Conservation (phyloP, 1,140 invertebrate genomes). For the Magallana angulata region DNA sequence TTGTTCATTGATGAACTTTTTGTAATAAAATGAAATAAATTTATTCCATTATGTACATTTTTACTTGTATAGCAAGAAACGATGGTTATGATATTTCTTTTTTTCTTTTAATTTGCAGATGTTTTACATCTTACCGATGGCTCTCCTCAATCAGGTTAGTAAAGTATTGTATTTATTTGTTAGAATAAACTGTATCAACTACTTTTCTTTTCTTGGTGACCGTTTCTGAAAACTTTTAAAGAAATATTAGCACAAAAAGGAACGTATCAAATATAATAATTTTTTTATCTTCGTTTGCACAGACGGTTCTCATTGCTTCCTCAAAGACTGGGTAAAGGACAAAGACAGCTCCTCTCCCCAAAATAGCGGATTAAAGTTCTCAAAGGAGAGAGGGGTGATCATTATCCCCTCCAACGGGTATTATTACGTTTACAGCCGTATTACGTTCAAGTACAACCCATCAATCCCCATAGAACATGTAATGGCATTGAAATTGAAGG, state of each 20-base stretch:
- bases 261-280: too few species aligned
- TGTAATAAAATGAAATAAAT: not conserved
- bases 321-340: not conserved
- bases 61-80: not conserved
- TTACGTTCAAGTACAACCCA: constrained; percentile 13
- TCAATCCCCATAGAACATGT: not conserved
- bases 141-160: not conserved
- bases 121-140: constrained; percentile 9
- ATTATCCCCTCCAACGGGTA: not conserved
- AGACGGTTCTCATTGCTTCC: constrained; percentile 10
- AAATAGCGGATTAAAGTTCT: not conserved
- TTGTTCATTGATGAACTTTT: not conserved
- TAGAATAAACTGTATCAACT: too few species aligned
- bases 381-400: not conserved
- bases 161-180: not conserved
- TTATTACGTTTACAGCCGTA: constrained; percentile 42
- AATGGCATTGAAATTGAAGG: not conserved
- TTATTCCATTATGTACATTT: not conserved
- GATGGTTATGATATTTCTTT: not conserved
- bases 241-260: too few species aligned
- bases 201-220: too few species aligned
- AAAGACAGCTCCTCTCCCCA: constrained; percentile 15
- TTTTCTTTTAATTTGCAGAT: not conserved
- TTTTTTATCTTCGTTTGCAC: too few species aligned
- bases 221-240: too few species aligned